A percentile compares a stretch with the other conserved stretches of the same genome.
Conservation (phyloP, 23 tunicate species). For the Diplosoma virens region DNA sequence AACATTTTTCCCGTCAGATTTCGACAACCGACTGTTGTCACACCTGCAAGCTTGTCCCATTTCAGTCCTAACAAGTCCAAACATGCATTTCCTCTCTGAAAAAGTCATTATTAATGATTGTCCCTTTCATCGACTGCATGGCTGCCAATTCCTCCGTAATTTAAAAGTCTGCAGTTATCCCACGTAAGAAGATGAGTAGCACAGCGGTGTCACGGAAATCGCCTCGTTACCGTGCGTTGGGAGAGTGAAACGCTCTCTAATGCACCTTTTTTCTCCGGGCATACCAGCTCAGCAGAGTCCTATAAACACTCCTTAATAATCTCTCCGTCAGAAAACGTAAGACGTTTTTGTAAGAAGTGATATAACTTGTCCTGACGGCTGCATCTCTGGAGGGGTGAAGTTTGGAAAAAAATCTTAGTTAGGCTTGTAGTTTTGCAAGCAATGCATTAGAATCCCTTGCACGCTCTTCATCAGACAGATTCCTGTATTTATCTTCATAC, state of each 20-base stretch:
- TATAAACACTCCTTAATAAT: constrained; percentile 9
- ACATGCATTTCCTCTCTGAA: constrained; percentile 4
- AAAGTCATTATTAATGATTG: constrained; percentile 16
- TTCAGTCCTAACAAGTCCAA: neutral
- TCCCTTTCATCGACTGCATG: constrained; percentile 30
- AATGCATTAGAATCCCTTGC: neutral
- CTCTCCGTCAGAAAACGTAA: constrained; percentile 20
- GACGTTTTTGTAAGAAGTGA: constrained; percentile 4
- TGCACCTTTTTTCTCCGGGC: constrained; percentile 22
- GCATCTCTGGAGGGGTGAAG: neutral
- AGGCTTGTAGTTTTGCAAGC: neutral
- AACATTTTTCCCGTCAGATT: constrained; percentile 35
- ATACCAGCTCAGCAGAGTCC: neutral
- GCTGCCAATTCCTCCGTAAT: constrained; percentile 16
- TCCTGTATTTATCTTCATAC: neutral
- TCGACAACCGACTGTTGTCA: constrained; percentile 34
- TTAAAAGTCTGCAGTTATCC: too few species aligned
- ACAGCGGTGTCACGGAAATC: constrained; percentile 2
- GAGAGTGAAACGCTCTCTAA: constrained; percentile 12
- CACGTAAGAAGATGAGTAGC: too few species aligned
- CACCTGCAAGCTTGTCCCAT: neutral
- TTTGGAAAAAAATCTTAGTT: too few species aligned
- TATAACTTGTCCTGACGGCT: neutral
- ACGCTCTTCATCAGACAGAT: neutral
- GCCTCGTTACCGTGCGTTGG: constrained; percentile 24